Evolutionary conservation across 30 jellyfish, hydroid and myxozoan species (phyloP).

Genomic region (Clytia hemisphaerica): DNA sequence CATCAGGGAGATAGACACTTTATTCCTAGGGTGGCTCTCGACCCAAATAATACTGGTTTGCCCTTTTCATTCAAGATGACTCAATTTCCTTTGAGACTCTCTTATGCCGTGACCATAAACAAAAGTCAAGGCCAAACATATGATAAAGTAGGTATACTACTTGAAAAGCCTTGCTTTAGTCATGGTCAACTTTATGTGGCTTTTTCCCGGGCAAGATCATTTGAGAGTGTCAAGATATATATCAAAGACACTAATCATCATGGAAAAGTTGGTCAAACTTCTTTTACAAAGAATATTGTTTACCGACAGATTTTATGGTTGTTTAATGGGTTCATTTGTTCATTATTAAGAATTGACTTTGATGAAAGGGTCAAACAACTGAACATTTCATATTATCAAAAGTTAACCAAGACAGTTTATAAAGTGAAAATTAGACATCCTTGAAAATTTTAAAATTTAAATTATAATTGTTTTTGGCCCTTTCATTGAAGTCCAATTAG

Average conservation of each 20-base stretch:
- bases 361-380: no score
- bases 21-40: slow-evolving; percentile 32
- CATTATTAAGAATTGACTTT: no score
- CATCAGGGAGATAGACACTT: slow-evolving; percentile 12
- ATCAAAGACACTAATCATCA: no score
- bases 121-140: slow-evolving; percentile 48
- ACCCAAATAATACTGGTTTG: slow-evolving; percentile 34
- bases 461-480: no score
- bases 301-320: not conserved
- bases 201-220: slow-evolving; percentile 2
- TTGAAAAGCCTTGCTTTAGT: not conserved
- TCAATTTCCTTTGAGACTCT: slow-evolving; percentile 41
- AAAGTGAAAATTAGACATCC: no score
- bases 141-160: slow-evolving; percentile 23
- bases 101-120: slow-evolving; percentile 44
- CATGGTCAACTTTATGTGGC: no score
- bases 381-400: no score
- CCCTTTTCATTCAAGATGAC: slow-evolving; percentile 9
- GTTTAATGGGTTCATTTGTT: no score
- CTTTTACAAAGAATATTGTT: not conserved
- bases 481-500: no score
- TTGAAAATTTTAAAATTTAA: no score
- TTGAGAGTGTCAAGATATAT: not conserved
- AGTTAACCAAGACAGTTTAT: no score
- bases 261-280: no score